Base-by-base conservation (phyloP, 2,797 vertebrate genomes). In the Notolabrus celidotus region DNA sequence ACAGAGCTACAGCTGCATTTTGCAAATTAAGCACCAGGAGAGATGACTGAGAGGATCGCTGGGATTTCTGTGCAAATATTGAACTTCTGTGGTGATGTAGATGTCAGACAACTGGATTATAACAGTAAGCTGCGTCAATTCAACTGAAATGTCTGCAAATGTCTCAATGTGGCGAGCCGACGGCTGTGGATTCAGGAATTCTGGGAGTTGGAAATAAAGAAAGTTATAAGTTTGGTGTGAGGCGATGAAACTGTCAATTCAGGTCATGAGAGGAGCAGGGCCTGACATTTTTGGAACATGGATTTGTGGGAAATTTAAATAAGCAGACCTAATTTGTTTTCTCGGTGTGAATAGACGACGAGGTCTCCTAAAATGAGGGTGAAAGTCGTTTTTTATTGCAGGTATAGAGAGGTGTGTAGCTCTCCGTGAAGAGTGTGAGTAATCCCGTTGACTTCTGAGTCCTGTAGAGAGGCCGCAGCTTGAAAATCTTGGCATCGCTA, bases 51-150 rank as follows among this genome's bases (percentile, higher is more conserved):
- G 62, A 38, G 72, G 75, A 89, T 86, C 79, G 79, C 43, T 72
- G 82, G 88, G 85, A 85, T 84, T 89, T 75, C 19, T 82, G 66
- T 56, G 75, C 69, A 83, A 88, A 90, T 88, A 89, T 90, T 88
- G 79, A 62, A 73, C 66, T 75, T 83, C 58, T 76, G 74, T 56
- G 66, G 63, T 57, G 74, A 82, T 82, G 62, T 62, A 62, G 63
- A 79, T 78, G 76, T 86, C 80, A 83, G 82, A 84, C 70, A 84
- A 75, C 67, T 73, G 77, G 78, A 68, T 83, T 66, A 77, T 67
- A 71, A 52, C 67, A 64, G 47, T 68, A 68, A 77, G 77, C 60
- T 61, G 14, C 68, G 71, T 83, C 63, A 66, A 5, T 71, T 67
- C 76, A 19, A 56, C 47, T 38, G 33, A 67, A 66, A 74, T 51